Percentiles rank a stretch among this genome's conserved stretches.
Evolutionary conservation across 2,797 vertebrate species (phyloP).

Genomic region (Prionace glauca): DNA sequence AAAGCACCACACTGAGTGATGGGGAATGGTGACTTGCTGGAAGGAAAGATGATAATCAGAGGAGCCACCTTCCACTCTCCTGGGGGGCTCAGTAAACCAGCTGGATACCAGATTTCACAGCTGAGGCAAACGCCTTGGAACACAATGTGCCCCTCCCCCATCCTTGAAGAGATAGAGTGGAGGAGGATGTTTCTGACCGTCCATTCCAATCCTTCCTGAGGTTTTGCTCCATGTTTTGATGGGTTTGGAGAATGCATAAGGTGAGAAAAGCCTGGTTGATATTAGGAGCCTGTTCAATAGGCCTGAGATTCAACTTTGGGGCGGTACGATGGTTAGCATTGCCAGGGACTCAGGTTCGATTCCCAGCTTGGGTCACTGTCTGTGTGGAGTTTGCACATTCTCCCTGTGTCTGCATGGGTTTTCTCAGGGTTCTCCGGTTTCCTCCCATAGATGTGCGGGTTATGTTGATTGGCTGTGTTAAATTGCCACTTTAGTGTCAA

Average conservation of each 20-base stretch:
- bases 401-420: no score
- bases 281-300: not conserved
- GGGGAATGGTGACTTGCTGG: not conserved
- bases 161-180: not conserved
- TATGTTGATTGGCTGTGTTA: no score
- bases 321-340: no score
- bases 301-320: not conserved
- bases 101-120: not conserved
- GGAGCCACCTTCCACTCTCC: no score
- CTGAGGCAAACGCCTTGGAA: not conserved
- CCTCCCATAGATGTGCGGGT: no score
- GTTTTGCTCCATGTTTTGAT: not conserved
- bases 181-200: not conserved
- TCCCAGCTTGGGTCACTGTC: no score
- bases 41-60: not conserved
- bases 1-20: not conserved
- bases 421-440: no score
- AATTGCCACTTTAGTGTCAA: no score
- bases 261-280: not conserved
- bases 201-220: not conserved
- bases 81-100: not conserved
- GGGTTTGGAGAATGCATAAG: not conserved
- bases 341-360: no score
- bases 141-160: not conserved
- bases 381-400: no score